phyloP scores from a whole-genome alignment of 2,113 vertebrate species.

The Sander lucioperca region DNA sequence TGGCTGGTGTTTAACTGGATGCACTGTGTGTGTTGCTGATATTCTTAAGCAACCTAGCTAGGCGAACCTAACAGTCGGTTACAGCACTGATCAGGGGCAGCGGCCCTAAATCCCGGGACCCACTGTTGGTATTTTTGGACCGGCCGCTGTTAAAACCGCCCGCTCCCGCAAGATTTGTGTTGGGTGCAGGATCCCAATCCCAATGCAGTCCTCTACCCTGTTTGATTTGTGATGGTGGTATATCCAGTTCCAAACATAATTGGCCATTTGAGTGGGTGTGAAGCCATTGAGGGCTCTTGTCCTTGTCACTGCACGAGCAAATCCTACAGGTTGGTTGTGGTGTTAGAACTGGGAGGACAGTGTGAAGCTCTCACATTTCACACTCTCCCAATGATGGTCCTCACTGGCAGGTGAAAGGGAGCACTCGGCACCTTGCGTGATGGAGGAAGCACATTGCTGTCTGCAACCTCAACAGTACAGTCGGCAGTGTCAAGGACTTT shows the following conservation, averaged over 20 bases:
- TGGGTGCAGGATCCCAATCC: no score
- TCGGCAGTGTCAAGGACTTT: neutral
- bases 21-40: no score
- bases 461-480: neutral
- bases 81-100: no score
- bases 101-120: no score
- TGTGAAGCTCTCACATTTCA: constrained; percentile 3
- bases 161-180: no score
- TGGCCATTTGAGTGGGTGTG: neutral
- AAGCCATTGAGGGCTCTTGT: constrained; percentile 1
- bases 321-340: neutral
- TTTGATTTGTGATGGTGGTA: neutral
- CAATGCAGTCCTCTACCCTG: no score
- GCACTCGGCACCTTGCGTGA: neutral
- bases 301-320: neutral
- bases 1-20: no score
- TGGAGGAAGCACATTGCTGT: neutral
- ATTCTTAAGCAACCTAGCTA: no score
- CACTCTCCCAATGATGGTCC: no score
- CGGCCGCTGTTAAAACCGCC: no score
- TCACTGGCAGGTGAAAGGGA: neutral
- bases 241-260: neutral
- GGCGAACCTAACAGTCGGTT: no score
- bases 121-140: no score
- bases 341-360: neutral